Evolutionary conservation across 1,140 invertebrate species (phyloP).

Genomic region (Pinna nobilis): DNA sequence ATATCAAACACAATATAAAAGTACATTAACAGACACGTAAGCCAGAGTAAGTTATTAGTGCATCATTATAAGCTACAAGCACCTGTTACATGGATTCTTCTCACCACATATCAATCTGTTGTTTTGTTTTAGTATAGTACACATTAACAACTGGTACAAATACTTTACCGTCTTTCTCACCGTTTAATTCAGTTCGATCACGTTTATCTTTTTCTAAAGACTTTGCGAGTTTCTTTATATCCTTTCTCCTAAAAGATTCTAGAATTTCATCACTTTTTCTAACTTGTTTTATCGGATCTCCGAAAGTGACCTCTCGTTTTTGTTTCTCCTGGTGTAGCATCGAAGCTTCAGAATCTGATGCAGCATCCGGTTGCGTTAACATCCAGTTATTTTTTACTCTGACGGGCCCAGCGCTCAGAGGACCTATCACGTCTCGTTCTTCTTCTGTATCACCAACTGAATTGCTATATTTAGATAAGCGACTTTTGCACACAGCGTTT

Average conservation of each 20-base stretch:
- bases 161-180: neutral
- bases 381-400: slow-evolving; percentile 17
- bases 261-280: slow-evolving; percentile 35
- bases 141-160: slow-evolving; percentile 32
- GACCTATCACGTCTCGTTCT: neutral
- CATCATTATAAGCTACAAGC: too few relatives aligned
- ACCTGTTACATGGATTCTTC: too few relatives aligned
- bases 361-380: slow-evolving; percentile 22
- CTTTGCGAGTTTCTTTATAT: slow-evolving; percentile 41
- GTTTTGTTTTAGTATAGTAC: slow-evolving; percentile 27
- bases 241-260: slow-evolving; percentile 38
- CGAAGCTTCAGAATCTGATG: neutral
- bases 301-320: neutral
- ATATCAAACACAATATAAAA: too few relatives aligned
- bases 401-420: neutral
- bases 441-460: neutral
- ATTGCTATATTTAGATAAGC: slow-evolving; percentile 41
- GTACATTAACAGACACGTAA: too few relatives aligned
- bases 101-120: too few relatives aligned
- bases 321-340: neutral
- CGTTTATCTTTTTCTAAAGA: slow-evolving; percentile 20
- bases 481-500: slow-evolving; percentile 46
- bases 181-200: neutral
- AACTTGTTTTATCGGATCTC: slow-evolving; percentile 3
- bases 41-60: too few relatives aligned